Percentiles rank a stretch among this genome's conserved stretches.
These are phyloP conservation scores for Leucophenga varia DNA, from an alignment of 1,140 invertebrate species.

Conservation along the genomic window DNA sequence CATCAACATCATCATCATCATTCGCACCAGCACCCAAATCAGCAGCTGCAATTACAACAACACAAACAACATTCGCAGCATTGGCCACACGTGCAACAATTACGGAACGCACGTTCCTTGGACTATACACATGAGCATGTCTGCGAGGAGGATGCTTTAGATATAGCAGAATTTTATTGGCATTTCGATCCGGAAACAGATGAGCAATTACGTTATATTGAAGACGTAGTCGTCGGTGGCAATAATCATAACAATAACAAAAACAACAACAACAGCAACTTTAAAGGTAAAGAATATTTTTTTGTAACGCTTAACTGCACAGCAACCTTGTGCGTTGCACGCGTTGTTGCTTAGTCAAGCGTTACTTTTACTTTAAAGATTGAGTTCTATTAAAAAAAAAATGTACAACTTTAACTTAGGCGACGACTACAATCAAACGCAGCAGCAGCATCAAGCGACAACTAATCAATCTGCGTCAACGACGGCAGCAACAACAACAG, in stretches of 20 bases:
- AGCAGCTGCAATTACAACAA: slow-evolving; percentile 15
- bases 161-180: slow-evolving; percentile 55
- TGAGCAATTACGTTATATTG: too few relatives aligned
- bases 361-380: too few relatives aligned
- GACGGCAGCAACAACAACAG: slow-evolving; percentile 23
- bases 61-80: slow-evolving; percentile 25
- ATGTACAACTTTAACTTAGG: too few relatives aligned
- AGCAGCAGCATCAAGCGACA: slow-evolving; percentile 12
- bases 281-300: too few relatives aligned
- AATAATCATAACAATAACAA: too few relatives aligned
- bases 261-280: not conserved
- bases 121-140: slow-evolving; percentile 43
- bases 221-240: too few relatives aligned
- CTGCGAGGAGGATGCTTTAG: slow-evolving; percentile 43
- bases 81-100: slow-evolving; percentile 38
- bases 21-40: slow-evolving; percentile 8
- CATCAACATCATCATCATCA: slow-evolving; percentile 18
- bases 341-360: too few relatives aligned
- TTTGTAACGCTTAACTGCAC: too few relatives aligned
- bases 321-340: too few relatives aligned
- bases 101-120: slow-evolving; percentile 48
- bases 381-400: too few relatives aligned
- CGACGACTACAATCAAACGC: slow-evolving; percentile 2
- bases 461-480: not conserved
- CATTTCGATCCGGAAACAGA: slow-evolving; percentile 45